phyloP scores from a whole-genome alignment of 2,888 invertebrate genomes.

The Nephrocerus scutellatus region DNA sequence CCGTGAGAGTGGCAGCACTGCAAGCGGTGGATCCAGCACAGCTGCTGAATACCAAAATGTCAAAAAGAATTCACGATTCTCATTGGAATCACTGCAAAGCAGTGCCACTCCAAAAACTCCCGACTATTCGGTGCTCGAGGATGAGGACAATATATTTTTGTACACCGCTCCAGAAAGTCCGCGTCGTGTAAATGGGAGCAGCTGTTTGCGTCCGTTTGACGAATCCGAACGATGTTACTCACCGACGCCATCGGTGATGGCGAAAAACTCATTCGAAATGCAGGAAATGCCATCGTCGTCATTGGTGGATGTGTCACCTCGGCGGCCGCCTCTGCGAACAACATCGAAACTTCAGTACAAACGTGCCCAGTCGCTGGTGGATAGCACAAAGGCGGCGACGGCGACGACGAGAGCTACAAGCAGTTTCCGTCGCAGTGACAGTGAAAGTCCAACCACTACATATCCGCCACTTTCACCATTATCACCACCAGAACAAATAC shows the following conservation, averaged over 20 bases:
- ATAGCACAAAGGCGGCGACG: slow-evolving; percentile 25
- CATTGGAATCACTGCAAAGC: slow-evolving; percentile 44
- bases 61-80: slow-evolving; percentile 44
- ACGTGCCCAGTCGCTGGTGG: slow-evolving; percentile 33
- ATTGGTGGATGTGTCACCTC: slow-evolving; percentile 14
- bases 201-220: slow-evolving; percentile 24
- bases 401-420: slow-evolving; percentile 23
- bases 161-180: slow-evolving; percentile 45
- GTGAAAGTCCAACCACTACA: slow-evolving; percentile 23
- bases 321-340: slow-evolving; percentile 23
- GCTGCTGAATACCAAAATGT: slow-evolving; percentile 38
- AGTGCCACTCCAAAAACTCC: slow-evolving; percentile 45
- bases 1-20: slow-evolving; percentile 25
- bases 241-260: slow-evolving; percentile 29
- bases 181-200: slow-evolving; percentile 33
- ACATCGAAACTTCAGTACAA: slow-evolving; percentile 24
- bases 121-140: slow-evolving; percentile 39
- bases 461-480: slow-evolving; percentile 30
- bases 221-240: slow-evolving; percentile 32
- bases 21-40: slow-evolving; percentile 30
- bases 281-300: slow-evolving; percentile 30
- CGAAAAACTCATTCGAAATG: slow-evolving; percentile 38
- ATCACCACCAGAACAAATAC: slow-evolving; percentile 23
- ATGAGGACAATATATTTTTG: slow-evolving; percentile 42
- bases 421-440: slow-evolving; percentile 26